These are phyloP conservation scores for Raja brachyura DNA, from an alignment of 2,113 vertebrate genomes.

Conservation along the genomic window DNA sequence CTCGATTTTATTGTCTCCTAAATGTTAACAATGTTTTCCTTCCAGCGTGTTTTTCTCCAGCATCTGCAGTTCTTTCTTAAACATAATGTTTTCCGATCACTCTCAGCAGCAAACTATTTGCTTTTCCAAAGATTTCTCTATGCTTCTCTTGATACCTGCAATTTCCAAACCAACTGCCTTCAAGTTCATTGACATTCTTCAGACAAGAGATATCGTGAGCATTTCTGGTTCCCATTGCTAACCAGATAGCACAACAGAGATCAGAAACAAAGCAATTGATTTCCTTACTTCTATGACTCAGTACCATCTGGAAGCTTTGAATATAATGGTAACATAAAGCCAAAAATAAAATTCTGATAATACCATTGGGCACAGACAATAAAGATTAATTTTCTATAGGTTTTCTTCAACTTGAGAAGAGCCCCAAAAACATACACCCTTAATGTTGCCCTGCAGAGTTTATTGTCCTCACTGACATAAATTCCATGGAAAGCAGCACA, in stretches of 20 bases:
- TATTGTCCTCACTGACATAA: neutral
- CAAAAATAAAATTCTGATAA: neutral
- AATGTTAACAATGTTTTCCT: too few relatives aligned
- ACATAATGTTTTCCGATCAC: too few relatives aligned
- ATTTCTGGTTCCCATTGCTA: neutral
- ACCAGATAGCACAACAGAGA: neutral
- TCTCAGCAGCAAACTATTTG: neutral
- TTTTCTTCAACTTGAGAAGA: neutral
- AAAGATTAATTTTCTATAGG: neutral
- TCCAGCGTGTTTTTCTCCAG: too few relatives aligned
- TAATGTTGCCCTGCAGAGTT: neutral
- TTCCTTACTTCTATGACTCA: neutral
- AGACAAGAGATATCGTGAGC: neutral
- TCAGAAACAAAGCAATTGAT: neutral
- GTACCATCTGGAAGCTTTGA: neutral
- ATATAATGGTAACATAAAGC: neutral
- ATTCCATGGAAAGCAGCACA: slow-evolving; percentile 14
- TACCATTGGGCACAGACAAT: neutral
- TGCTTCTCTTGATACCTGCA: too few relatives aligned
- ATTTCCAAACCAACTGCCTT: neutral
- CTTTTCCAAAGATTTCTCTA: neutral
- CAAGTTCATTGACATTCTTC: neutral
- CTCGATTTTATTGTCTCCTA: neutral
- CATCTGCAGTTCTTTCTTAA: too few relatives aligned
- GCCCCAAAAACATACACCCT: neutral